Conservation (phyloP, 2,797 vertebrate genomes). For the Euthynnus affinis region DNA sequence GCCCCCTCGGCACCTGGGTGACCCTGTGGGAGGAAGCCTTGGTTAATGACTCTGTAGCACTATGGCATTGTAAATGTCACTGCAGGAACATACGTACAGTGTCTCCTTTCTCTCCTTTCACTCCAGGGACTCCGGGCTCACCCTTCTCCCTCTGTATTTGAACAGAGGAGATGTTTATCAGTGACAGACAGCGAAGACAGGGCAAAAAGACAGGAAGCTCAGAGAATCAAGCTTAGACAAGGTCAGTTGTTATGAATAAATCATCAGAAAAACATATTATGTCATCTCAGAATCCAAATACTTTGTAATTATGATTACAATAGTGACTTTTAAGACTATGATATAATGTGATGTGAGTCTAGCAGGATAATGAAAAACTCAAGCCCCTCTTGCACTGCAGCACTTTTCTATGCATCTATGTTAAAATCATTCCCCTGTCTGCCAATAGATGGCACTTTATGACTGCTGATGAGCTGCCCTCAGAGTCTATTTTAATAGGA, state of each 20-base stretch:
- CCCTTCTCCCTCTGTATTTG: conserved; percentile 84
- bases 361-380: conserved; percentile 48
- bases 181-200: conserved; percentile 67
- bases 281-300: conserved; percentile 19
- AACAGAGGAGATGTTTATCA: conserved; percentile 65
- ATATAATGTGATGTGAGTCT: conserved; percentile 14
- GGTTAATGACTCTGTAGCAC: conserved; percentile 78
- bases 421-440: conserved; percentile 61
- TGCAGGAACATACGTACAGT: conserved; percentile 85
- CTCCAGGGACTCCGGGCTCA: conserved; percentile 82
- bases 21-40: conserved; percentile 81
- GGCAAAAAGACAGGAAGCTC: conserved; percentile 37
- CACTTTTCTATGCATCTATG: conserved; percentile 46
- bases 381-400: conserved; percentile 74
- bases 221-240: conserved; percentile 32
- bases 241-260: conserved; percentile 44
- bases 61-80: conserved; percentile 69
- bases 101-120: conserved; percentile 89
- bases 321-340: conserved; percentile 25
- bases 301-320: conserved; percentile 31
- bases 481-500: conserved; percentile 23
- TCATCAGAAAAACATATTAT: conserved; percentile 29
- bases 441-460: conserved; percentile 87
- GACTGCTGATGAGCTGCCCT: conserved; percentile 71
- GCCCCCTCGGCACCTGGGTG: conserved; percentile 82